Evolutionary conservation across 2,888 invertebrate species (phyloP).

Genomic region (Drosophila anomalata): DNA sequence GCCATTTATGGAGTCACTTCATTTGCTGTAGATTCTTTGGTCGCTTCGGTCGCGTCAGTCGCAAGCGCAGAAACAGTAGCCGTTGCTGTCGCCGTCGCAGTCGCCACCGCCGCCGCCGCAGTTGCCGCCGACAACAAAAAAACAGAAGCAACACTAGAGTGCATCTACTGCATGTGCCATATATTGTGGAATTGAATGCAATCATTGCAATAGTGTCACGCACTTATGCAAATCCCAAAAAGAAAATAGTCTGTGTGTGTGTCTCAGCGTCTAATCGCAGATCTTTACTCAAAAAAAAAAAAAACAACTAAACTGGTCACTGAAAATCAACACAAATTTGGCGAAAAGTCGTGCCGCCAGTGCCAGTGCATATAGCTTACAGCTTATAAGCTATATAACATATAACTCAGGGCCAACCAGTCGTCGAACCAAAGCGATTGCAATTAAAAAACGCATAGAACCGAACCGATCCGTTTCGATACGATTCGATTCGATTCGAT

Average conservation of each 20-base stretch:
- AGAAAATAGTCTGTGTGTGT: constrained; percentile 19
- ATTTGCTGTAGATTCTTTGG: constrained; percentile 53
- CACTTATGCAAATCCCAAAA: constrained; percentile 6
- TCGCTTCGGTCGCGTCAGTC: constrained; percentile 60
- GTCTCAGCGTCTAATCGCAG: constrained; percentile 23
- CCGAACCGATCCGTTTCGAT: constrained; percentile 29
- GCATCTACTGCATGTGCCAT: constrained; percentile 18
- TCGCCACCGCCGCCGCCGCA: background rate
- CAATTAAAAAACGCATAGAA: constrained; percentile 69
- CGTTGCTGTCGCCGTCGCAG: constrained; percentile 6
- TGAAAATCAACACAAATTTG: constrained; percentile 57
- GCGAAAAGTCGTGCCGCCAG: constrained; percentile 55
- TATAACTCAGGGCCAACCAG: constrained; percentile 70
- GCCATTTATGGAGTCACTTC: constrained; percentile 72
- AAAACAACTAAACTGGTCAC: constrained; percentile 29
- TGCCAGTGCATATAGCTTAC: constrained; percentile 2
- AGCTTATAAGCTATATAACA: constrained; percentile 41
- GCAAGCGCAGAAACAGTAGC: constrained; percentile 16
- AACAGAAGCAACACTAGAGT: background rate
- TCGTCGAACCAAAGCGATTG: constrained; percentile 68
- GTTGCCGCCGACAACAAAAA: background rate
- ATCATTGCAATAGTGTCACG: constrained; percentile 1
- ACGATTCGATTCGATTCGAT: constrained; percentile 30
- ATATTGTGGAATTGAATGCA: constrained; percentile 4
- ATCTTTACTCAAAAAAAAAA: constrained; percentile 15